Percentiles rank a stretch among this genome's conserved stretches.
phyloP scores from a whole-genome alignment of 2,797 vertebrate species.

The Discoglossus pictus region DNA sequence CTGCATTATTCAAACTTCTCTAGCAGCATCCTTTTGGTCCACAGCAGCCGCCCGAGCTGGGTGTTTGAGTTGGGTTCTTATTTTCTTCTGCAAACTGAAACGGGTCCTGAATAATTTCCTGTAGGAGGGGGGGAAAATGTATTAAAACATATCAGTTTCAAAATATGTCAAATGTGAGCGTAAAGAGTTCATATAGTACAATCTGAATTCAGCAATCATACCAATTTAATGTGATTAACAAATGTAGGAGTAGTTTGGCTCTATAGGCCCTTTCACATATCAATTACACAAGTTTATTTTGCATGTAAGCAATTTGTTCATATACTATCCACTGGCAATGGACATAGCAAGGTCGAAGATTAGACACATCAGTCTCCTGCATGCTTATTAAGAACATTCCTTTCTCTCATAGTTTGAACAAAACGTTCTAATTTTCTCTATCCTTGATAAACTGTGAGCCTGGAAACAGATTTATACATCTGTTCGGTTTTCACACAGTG shows the following conservation, averaged over 20 bases:
- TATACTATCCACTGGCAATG: no score
- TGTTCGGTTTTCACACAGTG: not conserved
- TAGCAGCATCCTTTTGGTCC: slow-evolving; percentile 70
- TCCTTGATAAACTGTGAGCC: not conserved
- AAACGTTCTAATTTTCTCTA: slow-evolving; percentile 13
- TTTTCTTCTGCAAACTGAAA: slow-evolving; percentile 66
- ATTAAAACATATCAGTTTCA: not conserved
- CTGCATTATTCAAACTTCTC: no score
- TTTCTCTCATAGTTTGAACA: slow-evolving; percentile 10
- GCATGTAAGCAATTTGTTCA: no score
- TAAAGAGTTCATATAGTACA: no score
- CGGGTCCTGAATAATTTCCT: slow-evolving; percentile 67
- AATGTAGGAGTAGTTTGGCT: no score
- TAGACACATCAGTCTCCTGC: not conserved
- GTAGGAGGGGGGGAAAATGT: slow-evolving; percentile 49
- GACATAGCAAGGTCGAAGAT: slow-evolving; percentile 15
- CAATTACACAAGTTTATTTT: no score
- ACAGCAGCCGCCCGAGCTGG: slow-evolving; percentile 72
- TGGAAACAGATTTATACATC: slow-evolving; percentile 2
- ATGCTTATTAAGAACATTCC: slow-evolving; percentile 30
- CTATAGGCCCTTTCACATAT: no score
- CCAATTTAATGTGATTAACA: no score
- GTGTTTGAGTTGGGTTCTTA: slow-evolving; percentile 47
- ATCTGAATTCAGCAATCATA: no score
- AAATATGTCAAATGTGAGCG: no score